Percentiles rank a stretch among this genome's conserved stretches.
phyloP scores from a whole-genome alignment of 2,113 vertebrate species.

The Aleadryas rufinucha region DNA sequence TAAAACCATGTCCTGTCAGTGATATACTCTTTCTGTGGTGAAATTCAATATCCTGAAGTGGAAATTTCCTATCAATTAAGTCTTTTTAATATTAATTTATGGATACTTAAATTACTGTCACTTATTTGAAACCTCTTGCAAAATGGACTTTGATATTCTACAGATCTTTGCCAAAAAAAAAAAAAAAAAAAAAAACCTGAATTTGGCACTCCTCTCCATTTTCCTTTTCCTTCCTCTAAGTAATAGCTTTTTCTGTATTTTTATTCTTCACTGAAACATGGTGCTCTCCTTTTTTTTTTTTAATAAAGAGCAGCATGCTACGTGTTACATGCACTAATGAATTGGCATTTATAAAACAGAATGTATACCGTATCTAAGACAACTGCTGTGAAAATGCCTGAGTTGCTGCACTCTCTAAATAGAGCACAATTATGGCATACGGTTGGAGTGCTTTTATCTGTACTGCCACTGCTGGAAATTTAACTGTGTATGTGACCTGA shows the following conservation, averaged over 20 bases:
- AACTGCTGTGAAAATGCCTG: constrained; percentile 58
- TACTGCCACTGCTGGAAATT: constrained; percentile 66
- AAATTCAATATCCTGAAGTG: not conserved
- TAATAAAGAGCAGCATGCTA: not conserved
- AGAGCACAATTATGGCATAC: constrained; percentile 65
- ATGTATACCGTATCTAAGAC: constrained; percentile 43
- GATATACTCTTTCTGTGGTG: not conserved
- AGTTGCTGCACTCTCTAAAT: constrained; percentile 57
- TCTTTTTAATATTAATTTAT: not conserved
- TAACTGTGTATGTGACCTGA: constrained; percentile 71
- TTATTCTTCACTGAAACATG: not conserved
- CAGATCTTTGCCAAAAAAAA: not conserved
- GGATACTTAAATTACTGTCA: not conserved
- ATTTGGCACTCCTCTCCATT: not conserved
- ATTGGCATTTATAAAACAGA: constrained; percentile 50
- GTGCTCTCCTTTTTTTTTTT: not conserved
- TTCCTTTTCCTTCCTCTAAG: not conserved
- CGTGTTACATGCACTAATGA: constrained; percentile 33
- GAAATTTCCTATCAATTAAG: not conserved
- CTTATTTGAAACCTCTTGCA: not conserved
- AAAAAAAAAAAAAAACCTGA: no score
- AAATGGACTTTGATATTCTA: not conserved
- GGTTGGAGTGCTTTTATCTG: constrained; percentile 61
- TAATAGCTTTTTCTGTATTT: not conserved
- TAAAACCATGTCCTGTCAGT: not conserved